Evolutionary conservation across 2,888 invertebrate genomes (phyloP), one percentile per base, ranked within the genome.

Genomic region (Hoplodrina blanda): DNA sequence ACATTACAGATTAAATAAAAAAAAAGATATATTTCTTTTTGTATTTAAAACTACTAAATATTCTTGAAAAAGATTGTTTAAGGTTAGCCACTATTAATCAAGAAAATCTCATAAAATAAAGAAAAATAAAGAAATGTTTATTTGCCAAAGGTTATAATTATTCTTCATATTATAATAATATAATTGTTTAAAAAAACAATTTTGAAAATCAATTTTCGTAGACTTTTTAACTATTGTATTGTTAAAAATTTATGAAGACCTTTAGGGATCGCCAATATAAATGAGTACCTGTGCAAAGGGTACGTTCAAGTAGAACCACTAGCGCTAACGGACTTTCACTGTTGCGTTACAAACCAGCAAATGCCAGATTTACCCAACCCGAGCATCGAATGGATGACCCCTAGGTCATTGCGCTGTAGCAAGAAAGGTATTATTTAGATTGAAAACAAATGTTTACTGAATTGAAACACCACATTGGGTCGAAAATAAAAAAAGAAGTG

Each of bases 351-450:
- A 70, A 70, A 63, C 66, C 52, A 69, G 57, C 60, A 70, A 85
- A 85, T 85, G 74, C 64, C 85, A 85, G 66, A 64, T 74, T 67
- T 67, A 49, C 75, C 55, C 69, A 74, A 79, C 56, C 53, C 52
- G 60, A 69, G 56, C 68, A 73, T 60, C 69, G 84, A 81, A 64
- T 49, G 61, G 65, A 60, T 62, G 83, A 85, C 80, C 80, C 69
- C 8, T 52, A 49, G 76, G 73, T 80, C 80, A 82, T 20, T 46
- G 63, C 15, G n/a, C 33, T 63, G 25, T 44, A 52, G 55, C 53
- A 46, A 66, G 49, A 53, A 63, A 53, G 19, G 44, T 41, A 55
- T 53, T 61, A 55, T 57, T 57, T 25, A 20, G 4, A 54, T 69
- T 62, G 50, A 56, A 65, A 57, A 63, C 59, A 57, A 11, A 15